A percentile compares a stretch with the other conserved stretches of the same genome.
Conservation (phyloP, 2,113 vertebrate genomes). For the Ageneiosus marmoratus region DNA sequence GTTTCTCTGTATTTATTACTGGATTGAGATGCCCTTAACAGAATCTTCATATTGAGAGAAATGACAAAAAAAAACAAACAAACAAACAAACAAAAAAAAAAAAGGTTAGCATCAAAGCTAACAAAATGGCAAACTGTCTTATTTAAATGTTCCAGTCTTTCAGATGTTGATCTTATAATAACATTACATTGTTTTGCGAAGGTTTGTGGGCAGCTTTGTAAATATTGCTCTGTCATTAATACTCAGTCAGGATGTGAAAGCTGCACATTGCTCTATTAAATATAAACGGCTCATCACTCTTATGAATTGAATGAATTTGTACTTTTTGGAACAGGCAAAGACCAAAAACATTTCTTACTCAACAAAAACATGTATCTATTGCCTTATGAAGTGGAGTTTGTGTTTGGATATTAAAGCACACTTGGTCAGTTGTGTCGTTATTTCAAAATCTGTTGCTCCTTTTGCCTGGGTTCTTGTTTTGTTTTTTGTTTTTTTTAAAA, state of each 20-base stretch:
- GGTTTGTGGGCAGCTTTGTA: conserved; percentile 72
- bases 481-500: neutral
- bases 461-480: conserved; percentile 8
- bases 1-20: conserved; percentile 69
- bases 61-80: conserved; percentile 44
- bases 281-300: conserved; percentile 73
- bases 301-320: conserved; percentile 55
- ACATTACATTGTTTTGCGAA: conserved; percentile 61
- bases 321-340: conserved; percentile 53
- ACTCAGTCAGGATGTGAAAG: conserved; percentile 71
- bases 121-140: conserved; percentile 57
- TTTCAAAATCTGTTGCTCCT: conserved; percentile 61
- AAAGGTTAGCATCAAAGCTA: conserved; percentile 61
- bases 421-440: conserved; percentile 67
- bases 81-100: neutral
- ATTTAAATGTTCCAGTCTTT: conserved; percentile 58
- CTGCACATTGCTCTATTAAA: conserved; percentile 75
- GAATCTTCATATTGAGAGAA: conserved; percentile 67
- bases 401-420: conserved; percentile 78
- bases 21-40: conserved; percentile 65
- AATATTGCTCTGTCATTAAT: conserved; percentile 71
- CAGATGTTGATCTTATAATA: conserved; percentile 55
- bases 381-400: conserved; percentile 77
- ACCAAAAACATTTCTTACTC: conserved; percentile 64
- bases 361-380: conserved; percentile 43